Conservation (phyloP, 2,113 vertebrate genomes). For the Bambusicola thoracicus region DNA sequence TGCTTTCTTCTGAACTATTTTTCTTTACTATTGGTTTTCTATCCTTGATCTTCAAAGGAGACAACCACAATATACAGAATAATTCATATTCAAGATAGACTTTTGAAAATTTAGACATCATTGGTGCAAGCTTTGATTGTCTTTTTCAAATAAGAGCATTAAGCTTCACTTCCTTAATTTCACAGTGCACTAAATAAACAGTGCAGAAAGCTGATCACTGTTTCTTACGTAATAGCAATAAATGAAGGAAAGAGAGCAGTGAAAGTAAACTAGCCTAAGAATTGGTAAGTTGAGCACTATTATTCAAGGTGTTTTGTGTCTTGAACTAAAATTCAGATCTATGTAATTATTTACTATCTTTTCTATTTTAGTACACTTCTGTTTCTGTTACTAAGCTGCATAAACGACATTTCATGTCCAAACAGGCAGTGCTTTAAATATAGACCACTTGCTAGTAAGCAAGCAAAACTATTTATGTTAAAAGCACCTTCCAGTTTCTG, state of each 20-base stretch:
- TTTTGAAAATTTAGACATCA: background rate
- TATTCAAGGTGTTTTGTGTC: background rate
- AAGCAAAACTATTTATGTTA: background rate
- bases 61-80: background rate
- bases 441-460: background rate
- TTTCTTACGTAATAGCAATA: background rate
- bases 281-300: background rate
- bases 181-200: background rate
- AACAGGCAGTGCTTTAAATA: background rate
- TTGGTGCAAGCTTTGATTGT: background rate
- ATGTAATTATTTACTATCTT: background rate
- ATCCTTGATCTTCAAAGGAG: background rate
- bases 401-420: background rate
- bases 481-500: background rate
- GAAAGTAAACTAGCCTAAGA: background rate
- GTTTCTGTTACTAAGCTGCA: background rate
- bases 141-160: background rate
- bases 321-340: background rate
- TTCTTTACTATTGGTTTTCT: background rate
- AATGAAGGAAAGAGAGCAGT: background rate
- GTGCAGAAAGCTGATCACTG: background rate
- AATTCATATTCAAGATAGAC: background rate
- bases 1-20: background rate
- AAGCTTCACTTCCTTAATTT: background rate
- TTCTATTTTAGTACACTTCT: background rate